Base-by-base conservation (phyloP, 1,140 invertebrate genomes). In the Drosophila lowei region DNA sequence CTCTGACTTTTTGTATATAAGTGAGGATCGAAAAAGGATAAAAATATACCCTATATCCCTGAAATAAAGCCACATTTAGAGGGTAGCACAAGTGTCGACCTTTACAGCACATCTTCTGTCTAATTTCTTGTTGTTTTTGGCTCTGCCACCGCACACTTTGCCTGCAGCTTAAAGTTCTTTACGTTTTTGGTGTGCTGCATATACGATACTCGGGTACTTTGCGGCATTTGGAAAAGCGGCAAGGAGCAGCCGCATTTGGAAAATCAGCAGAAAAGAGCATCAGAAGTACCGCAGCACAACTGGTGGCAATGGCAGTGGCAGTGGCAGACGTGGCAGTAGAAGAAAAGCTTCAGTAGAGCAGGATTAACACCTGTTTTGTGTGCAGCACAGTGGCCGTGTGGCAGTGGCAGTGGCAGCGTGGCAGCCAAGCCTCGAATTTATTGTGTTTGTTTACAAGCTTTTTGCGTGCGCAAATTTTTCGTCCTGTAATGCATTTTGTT, bases 391-490 rank as follows among this genome's bases (percentile, higher is more conserved):
- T 38, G 34, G 34, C 34, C 11, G 11, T 38, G 34, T 38, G 34
- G 34, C 34, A 11, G 34, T 34, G 30, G 30, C 30, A 3, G 9
- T 13, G 34, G 34, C 34, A 11, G 11, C 5, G 34, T 13, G 34
- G 34, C 34, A 13, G 55, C 64, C 77, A 85, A 85, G 81, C 81
- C 77, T 64, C 54, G 59, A 86, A 85, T 85, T 85, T 85, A 85
- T 85, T 86, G 77, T 85, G 73, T 86, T 85, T 85, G 81, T 85
- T 85, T 85, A 86, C 78, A 85, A 81, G 81, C 81, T 85, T 85
- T 86, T 77, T 85, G 83, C 81, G 83, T 86, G 34, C 77, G 78
- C 63, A 86, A 54, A 53, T 38, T 41, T 41, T 53, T 61, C 61
- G 64, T 77, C 58, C 50, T 21, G 8, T 13, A 53, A 21, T 49